Conservation (phyloP, 1,140 invertebrate genomes). For the Pygmarrhopalites habei region DNA sequence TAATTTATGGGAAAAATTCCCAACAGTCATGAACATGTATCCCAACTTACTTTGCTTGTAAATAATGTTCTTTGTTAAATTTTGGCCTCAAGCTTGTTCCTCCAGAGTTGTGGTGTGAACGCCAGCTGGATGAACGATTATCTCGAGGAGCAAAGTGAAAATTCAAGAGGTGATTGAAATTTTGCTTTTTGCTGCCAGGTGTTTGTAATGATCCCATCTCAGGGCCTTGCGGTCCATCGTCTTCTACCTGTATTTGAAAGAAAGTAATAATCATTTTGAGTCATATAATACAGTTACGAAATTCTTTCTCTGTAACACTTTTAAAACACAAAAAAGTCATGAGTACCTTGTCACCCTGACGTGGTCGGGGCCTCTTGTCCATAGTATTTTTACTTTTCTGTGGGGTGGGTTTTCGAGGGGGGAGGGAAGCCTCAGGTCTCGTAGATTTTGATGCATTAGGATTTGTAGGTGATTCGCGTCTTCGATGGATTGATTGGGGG, state of each 20-base stretch:
- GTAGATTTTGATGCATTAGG: slow-evolving; percentile 8
- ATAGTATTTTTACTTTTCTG: slow-evolving; percentile 55
- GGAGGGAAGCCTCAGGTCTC: slow-evolving; percentile 26
- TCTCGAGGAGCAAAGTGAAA: slow-evolving; percentile 66
- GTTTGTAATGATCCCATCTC: slow-evolving; percentile 71
- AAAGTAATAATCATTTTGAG: background rate
- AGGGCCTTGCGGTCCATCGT: slow-evolving; percentile 42
- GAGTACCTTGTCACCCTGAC: slow-evolving; percentile 40
- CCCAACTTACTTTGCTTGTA: slow-evolving; percentile 77
- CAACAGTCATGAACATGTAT: no score
- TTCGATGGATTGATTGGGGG: background rate
- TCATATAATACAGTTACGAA: background rate
- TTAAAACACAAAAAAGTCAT: background rate
- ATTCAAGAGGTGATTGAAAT: slow-evolving; percentile 85
- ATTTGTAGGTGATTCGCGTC: slow-evolving; percentile 5
- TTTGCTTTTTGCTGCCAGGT: slow-evolving; percentile 81
- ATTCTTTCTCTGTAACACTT: background rate
- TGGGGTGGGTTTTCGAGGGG: slow-evolving; percentile 52
- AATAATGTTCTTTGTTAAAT: slow-evolving; percentile 86
- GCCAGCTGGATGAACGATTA: slow-evolving; percentile 24
- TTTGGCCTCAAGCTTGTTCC: slow-evolving; percentile 53
- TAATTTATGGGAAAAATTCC: no score
- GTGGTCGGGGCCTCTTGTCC: slow-evolving; percentile 67
- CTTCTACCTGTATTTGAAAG: slow-evolving; percentile 44
- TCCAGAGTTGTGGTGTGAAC: slow-evolving; percentile 42